Evolutionary conservation across 1,140 invertebrate genomes (phyloP).

Genomic region (Vollenhovia emeryi): DNA sequence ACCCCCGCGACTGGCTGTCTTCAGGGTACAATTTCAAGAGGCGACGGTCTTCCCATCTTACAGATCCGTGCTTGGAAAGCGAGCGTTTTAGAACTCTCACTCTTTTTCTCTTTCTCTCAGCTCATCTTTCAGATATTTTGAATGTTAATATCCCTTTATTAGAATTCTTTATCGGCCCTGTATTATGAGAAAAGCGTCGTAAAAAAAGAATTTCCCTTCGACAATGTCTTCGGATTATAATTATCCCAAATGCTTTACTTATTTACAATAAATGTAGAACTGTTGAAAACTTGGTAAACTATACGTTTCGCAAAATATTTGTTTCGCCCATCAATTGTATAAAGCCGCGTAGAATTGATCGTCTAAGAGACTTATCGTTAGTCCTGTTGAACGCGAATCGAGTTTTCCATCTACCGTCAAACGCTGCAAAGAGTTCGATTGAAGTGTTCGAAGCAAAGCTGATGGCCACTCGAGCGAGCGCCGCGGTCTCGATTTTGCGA

Average conservation of each 20-base stretch:
- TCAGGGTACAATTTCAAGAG: slow-evolving; percentile 61
- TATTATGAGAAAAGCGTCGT: background rate
- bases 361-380: background rate
- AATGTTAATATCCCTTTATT: slow-evolving; percentile 44
- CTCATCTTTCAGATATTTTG: slow-evolving; percentile 33
- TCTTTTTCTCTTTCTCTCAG: background rate
- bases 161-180: slow-evolving; percentile 7
- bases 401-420: slow-evolving; percentile 60
- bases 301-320: background rate
- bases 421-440: background rate
- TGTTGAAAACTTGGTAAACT: background rate
- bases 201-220: background rate
- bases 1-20: slow-evolving; percentile 55
- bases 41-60: background rate
- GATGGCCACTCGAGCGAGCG: slow-evolving; percentile 63
- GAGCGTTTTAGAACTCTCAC: slow-evolving; percentile 17
- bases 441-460: slow-evolving; percentile 20
- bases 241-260: background rate
- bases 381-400: slow-evolving; percentile 64
- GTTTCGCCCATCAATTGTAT: background rate
- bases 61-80: background rate
- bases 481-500: slow-evolving; percentile 61
- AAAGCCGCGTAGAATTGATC: background rate
- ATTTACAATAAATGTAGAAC: background rate
- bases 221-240: slow-evolving; percentile 1